Evolutionary conservation across 2,797 vertebrate genomes (phyloP).

Genomic region (Poecilia velifera): DNA sequence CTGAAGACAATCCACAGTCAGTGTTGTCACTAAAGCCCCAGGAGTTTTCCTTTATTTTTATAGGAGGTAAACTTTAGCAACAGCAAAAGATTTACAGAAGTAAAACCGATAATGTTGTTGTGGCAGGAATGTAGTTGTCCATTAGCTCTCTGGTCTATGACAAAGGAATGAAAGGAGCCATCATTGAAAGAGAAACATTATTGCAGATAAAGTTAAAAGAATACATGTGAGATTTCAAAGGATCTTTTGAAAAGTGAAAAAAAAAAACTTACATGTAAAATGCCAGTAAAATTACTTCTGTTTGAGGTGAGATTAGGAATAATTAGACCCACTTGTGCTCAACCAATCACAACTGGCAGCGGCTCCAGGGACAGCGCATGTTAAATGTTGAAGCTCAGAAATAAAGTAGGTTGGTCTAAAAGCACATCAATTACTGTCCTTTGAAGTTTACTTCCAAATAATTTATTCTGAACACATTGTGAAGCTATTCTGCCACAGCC

Average conservation of each 20-base stretch:
- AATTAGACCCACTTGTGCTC: slow-evolving; percentile 9
- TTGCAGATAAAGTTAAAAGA: background rate
- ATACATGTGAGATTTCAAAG: background rate
- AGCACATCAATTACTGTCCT: slow-evolving; percentile 11
- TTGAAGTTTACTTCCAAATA: slow-evolving; percentile 1
- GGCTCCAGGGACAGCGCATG: slow-evolving; percentile 16
- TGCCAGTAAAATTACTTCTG: background rate
- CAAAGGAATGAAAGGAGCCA: background rate
- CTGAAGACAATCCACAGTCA: too few species aligned
- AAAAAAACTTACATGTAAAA: background rate
- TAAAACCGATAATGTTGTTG: too few species aligned
- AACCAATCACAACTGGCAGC: slow-evolving; percentile 18
- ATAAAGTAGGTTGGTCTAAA: slow-evolving; percentile 19
- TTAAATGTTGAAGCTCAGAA: slow-evolving; percentile 20
- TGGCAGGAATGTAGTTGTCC: too few species aligned
- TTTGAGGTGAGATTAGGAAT: slow-evolving; percentile 14
- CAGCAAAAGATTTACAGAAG: too few species aligned
- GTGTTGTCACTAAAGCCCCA: too few species aligned
- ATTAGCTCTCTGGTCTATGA: background rate
- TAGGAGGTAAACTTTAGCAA: too few species aligned
- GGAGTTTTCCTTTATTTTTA: too few species aligned
- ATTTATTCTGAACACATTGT: background rate
- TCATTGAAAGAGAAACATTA: background rate
- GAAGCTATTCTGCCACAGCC: background rate
- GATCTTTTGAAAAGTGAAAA: background rate